Percentiles rank a stretch among this genome's conserved stretches.
phyloP scores from a whole-genome alignment of 2,797 vertebrate genomes.

The Sebastes kiyomatsui region DNA sequence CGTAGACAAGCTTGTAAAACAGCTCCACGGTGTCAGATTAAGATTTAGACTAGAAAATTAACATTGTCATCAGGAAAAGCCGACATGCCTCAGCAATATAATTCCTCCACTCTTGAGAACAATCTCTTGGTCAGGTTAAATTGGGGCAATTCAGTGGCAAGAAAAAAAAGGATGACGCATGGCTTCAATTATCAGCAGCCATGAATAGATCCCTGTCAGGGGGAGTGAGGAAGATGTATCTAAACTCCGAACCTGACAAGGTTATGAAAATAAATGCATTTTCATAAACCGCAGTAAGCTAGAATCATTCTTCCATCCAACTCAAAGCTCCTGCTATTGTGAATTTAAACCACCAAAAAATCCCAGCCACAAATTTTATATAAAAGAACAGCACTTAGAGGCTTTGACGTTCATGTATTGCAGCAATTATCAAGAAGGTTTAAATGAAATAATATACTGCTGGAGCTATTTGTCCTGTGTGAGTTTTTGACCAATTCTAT shows the following conservation, averaged over 20 bases:
- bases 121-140: constrained; percentile 39
- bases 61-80: constrained; percentile 9
- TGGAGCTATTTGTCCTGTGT: neutral
- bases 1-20: neutral
- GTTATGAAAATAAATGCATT: constrained; percentile 25
- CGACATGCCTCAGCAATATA: constrained; percentile 4
- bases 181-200: constrained; percentile 31
- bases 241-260: neutral
- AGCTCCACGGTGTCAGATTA: constrained; percentile 1
- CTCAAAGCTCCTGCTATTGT: neutral
- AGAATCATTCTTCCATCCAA: neutral
- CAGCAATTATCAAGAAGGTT: neutral
- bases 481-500: neutral
- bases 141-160: constrained; percentile 16
- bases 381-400: neutral
- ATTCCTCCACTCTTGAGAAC: constrained; percentile 19
- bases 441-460: neutral
- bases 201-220: constrained; percentile 21
- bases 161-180: constrained; percentile 32
- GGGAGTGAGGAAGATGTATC: constrained; percentile 6
- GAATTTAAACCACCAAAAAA: neutral
- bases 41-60: constrained; percentile 2
- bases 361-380: neutral
- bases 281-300: constrained; percentile 3
- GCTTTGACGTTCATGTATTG: neutral